Conservation (phyloP, 2,113 vertebrate species). For the Pipra filicauda region DNA sequence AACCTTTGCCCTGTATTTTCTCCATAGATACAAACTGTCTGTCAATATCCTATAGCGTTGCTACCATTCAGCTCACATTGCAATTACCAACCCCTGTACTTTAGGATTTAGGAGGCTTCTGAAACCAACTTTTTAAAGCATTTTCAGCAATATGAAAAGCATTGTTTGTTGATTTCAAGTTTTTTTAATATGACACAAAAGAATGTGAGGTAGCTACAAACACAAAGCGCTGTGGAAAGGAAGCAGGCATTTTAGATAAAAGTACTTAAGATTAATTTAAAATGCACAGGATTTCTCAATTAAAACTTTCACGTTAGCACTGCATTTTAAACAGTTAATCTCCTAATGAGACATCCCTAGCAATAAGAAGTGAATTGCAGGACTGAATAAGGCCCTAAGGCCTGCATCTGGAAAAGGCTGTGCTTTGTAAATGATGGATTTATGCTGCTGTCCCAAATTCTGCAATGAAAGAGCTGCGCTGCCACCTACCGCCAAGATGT, state of each 20-base stretch:
- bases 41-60: not conserved
- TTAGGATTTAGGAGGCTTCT: not conserved
- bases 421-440: slow-evolving; percentile 19
- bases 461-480: slow-evolving; percentile 62
- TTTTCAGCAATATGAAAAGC: not conserved
- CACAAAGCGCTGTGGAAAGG: not conserved
- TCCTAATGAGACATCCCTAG: slow-evolving; percentile 70
- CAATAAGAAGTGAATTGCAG: slow-evolving; percentile 69
- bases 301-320: slow-evolving; percentile 71
- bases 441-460: not conserved
- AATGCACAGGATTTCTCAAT: slow-evolving; percentile 73
- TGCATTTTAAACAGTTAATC: slow-evolving; percentile 74
- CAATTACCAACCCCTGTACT: not conserved
- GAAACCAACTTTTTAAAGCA: not conserved
- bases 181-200: slow-evolving; percentile 39
- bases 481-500: slow-evolving; percentile 72
- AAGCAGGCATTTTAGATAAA: slow-evolving; percentile 67
- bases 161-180: not conserved
- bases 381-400: slow-evolving; percentile 56
- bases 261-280: slow-evolving; percentile 74
- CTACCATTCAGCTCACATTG: not conserved
- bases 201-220: slow-evolving; percentile 24
- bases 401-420: slow-evolving; percentile 62
- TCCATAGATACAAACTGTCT: not conserved
- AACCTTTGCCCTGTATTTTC: slow-evolving; percentile 32